Evolutionary conservation across 2,797 vertebrate species (phyloP).

Genomic region (Hydrocynus forskahlii): DNA sequence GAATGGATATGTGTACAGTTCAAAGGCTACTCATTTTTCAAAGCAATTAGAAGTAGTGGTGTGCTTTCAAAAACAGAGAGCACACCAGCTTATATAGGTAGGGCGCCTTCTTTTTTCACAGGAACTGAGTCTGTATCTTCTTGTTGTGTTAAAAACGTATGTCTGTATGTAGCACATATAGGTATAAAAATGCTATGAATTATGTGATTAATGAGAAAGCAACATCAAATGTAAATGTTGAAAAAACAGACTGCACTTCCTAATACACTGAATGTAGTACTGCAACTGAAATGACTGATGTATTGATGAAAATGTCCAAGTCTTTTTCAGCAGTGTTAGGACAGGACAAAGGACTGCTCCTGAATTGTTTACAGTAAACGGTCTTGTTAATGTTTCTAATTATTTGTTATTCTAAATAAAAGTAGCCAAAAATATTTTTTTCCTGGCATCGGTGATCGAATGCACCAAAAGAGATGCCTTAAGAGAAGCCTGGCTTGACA

Average conservation of each 20-base stretch:
- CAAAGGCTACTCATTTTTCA: conserved; percentile 21
- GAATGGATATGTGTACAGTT: conserved; percentile 45
- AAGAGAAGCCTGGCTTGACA: background rate
- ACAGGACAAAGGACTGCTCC: conserved; percentile 23
- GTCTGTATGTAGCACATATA: conserved; percentile 58
- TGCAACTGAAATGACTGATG: conserved; percentile 66
- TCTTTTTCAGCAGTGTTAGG: conserved; percentile 47
- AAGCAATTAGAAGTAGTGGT: conserved; percentile 53
- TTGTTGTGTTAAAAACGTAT: conserved; percentile 53
- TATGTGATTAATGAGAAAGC: conserved; percentile 35
- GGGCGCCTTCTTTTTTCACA: conserved; percentile 49
- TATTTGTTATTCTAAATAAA: conserved; percentile 51
- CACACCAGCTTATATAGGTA: conserved; percentile 47
- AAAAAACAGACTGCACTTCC: conserved; percentile 55
- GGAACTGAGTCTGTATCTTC: conserved; percentile 47
- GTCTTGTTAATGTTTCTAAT: conserved; percentile 59
- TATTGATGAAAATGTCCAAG: conserved; percentile 55
- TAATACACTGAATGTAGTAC: conserved; percentile 76
- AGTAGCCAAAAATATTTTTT: conserved; percentile 45
- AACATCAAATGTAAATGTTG: conserved; percentile 53
- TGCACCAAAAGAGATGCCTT: background rate
- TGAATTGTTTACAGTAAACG: conserved; percentile 50
- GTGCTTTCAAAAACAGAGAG: conserved; percentile 39
- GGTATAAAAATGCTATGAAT: conserved; percentile 37
- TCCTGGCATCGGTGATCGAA: conserved; percentile 37